Percentiles rank a stretch among this genome's conserved stretches.
Conservation (phyloP, 2,888 invertebrate species). For the Rhabditoides inermis region DNA sequence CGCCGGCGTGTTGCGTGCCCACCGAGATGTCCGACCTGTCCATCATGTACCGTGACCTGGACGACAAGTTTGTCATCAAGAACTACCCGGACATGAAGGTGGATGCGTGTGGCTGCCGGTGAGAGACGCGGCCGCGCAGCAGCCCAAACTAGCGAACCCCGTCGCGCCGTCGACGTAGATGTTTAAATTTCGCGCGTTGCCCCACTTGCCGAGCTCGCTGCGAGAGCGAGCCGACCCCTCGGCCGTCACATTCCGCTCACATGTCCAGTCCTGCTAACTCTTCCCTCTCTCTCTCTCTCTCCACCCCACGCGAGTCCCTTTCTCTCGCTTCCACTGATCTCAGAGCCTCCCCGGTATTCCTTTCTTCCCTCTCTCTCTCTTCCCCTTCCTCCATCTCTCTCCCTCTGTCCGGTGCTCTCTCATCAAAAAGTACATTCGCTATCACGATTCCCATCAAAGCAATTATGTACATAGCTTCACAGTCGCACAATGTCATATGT, state of each 20-base stretch:
- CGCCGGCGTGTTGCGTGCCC: constrained; percentile 93
- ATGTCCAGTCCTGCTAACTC: too few relatives aligned
- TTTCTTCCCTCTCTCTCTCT: constrained; percentile 2
- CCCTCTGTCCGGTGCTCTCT: too few relatives aligned
- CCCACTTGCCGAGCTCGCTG: too few relatives aligned
- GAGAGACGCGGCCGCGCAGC: constrained; percentile 1
- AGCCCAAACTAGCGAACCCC: too few relatives aligned
- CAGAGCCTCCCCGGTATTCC: constrained; percentile 5
- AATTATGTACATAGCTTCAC: too few relatives aligned
- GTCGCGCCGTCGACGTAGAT: too few relatives aligned
- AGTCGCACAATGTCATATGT: too few relatives aligned
- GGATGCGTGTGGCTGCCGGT: constrained; percentile 80
- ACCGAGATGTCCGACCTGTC: constrained; percentile 85
- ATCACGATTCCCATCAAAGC: too few relatives aligned
- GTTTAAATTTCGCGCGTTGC: too few relatives aligned
- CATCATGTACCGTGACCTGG: constrained; percentile 80
- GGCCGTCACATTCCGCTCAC: too few relatives aligned
- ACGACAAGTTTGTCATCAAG: constrained; percentile 70
- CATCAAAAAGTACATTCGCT: too few relatives aligned
- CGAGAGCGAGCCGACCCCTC: too few relatives aligned
- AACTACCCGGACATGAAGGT: constrained; percentile 95
- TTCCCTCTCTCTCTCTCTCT: neutral
- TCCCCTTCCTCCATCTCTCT: constrained; percentile 2
- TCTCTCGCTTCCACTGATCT: constrained; percentile 2
- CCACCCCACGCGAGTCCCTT: constrained; percentile 1